Conservation (phyloP, 2,888 invertebrate genomes). For the Trichopria drosophilae region DNA sequence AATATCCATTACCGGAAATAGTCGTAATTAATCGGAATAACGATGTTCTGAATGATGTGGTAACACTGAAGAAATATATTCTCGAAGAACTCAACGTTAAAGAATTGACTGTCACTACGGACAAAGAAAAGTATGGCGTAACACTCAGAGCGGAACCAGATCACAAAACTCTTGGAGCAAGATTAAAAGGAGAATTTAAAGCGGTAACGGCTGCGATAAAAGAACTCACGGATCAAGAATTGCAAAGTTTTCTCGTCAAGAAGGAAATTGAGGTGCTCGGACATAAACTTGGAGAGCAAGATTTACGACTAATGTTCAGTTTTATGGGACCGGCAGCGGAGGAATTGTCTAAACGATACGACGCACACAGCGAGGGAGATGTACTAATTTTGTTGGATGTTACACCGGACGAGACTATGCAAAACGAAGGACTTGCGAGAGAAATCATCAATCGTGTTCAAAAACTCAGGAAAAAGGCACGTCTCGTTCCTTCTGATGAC, state of each 20-base stretch:
- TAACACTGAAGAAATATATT: slow-evolving; percentile 81
- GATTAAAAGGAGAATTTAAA: slow-evolving; percentile 89
- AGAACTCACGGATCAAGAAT: slow-evolving; percentile 73
- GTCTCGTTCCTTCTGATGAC: slow-evolving; percentile 87
- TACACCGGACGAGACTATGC: slow-evolving; percentile 84
- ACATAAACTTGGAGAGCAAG: slow-evolving; percentile 75
- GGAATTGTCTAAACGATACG: slow-evolving; percentile 71
- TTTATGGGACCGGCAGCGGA: slow-evolving; percentile 66
- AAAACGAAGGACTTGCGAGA: slow-evolving; percentile 92
- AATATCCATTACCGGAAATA: slow-evolving; percentile 94
- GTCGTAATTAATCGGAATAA: slow-evolving; percentile 90
- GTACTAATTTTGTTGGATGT: slow-evolving; percentile 88
- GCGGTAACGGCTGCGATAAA: slow-evolving; percentile 81
- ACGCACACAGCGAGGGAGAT: slow-evolving; percentile 88
- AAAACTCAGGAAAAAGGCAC: slow-evolving; percentile 92
- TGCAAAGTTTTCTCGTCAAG: slow-evolving; percentile 72
- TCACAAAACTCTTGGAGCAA: slow-evolving; percentile 84
- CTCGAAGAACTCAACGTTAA: slow-evolving; percentile 91
- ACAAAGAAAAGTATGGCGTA: slow-evolving; percentile 92
- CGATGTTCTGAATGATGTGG: slow-evolving; percentile 75
- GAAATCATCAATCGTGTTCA: slow-evolving; percentile 97
- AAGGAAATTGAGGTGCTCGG: slow-evolving; percentile 76
- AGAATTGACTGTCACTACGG: slow-evolving; percentile 78
- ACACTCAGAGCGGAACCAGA: slow-evolving; percentile 91
- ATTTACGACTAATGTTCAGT: slow-evolving; percentile 82